Percentiles rank a stretch among this genome's conserved stretches.
Evolutionary conservation across 2,888 invertebrate genomes (phyloP).

Genomic region (Hirtodrosophila duncani): DNA sequence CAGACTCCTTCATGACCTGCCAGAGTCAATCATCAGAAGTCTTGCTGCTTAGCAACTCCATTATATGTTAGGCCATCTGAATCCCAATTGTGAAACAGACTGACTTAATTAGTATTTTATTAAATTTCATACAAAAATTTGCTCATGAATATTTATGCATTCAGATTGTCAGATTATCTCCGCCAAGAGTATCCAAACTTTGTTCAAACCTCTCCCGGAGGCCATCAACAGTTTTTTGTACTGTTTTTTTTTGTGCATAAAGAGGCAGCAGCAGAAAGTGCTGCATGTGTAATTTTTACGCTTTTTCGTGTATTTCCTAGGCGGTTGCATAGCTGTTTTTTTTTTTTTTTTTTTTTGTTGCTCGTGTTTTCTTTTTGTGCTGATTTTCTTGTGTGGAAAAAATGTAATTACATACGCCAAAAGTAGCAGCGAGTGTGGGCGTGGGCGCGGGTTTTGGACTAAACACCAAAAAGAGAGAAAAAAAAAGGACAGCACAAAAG

Average conservation of each 20-base stretch:
- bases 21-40: too few species aligned
- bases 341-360: conserved; percentile 14
- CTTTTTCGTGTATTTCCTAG: conserved; percentile 42
- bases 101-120: too few species aligned
- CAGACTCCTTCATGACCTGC: too few species aligned
- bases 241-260: conserved; percentile 24
- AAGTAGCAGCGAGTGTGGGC: conserved; percentile 44
- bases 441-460: conserved; percentile 24
- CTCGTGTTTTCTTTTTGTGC: conserved; percentile 14
- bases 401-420: conserved; percentile 72
- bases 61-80: too few species aligned
- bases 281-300: conserved; percentile 68
- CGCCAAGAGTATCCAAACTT: too few species aligned
- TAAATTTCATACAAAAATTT: too few species aligned
- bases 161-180: too few species aligned
- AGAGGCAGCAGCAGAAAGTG: conserved; percentile 62
- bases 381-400: conserved; percentile 55
- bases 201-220: too few species aligned
- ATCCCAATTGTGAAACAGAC: too few species aligned
- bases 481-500: conserved; percentile 6
- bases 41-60: too few species aligned
- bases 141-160: too few species aligned
- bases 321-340: conserved; percentile 36
- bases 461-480: conserved; percentile 29
- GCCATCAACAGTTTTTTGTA: too few species aligned